These are phyloP conservation scores for Rynchops niger DNA, from an alignment of 2,113 vertebrate species.

Conservation along the genomic window DNA sequence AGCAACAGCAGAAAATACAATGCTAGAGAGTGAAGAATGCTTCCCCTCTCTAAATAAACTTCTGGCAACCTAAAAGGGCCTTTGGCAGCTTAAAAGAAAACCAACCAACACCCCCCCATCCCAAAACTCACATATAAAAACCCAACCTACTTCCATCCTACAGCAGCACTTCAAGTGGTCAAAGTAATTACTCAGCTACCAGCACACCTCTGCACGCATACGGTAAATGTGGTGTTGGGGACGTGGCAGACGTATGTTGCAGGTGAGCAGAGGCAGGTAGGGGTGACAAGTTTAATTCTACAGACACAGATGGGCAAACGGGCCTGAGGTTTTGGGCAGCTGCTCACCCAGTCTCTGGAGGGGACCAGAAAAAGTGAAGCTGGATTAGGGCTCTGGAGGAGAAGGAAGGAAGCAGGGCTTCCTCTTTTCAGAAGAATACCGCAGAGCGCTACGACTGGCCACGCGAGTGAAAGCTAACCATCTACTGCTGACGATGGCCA, in stretches of 20 bases:
- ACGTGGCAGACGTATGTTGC: neutral
- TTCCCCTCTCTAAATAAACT: neutral
- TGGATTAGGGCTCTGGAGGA: neutral
- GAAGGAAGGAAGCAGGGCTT: neutral
- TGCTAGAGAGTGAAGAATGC: neutral
- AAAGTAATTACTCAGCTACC: neutral
- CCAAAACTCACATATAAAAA: neutral
- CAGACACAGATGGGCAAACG: neutral
- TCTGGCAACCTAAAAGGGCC: neutral
- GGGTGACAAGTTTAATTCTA: neutral
- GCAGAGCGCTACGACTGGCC: neutral
- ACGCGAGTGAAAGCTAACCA: neutral
- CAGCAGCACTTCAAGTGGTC: neutral
- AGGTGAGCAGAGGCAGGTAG: neutral
- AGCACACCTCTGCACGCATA: neutral
- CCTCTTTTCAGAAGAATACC: neutral
- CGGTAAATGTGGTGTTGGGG: neutral
- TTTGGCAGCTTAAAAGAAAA: neutral
- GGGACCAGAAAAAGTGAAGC: neutral
- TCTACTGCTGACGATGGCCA: neutral
- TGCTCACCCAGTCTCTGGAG: neutral
- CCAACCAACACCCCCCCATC: fast-evolving
- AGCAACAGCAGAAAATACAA: neutral
- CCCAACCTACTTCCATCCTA: neutral
- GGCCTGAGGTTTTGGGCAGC: neutral